Evolutionary conservation across 2,797 vertebrate species (phyloP), one percentile per base, ranked within the genome.

Genomic region (Parauchenoglanis punctatus): DNA sequence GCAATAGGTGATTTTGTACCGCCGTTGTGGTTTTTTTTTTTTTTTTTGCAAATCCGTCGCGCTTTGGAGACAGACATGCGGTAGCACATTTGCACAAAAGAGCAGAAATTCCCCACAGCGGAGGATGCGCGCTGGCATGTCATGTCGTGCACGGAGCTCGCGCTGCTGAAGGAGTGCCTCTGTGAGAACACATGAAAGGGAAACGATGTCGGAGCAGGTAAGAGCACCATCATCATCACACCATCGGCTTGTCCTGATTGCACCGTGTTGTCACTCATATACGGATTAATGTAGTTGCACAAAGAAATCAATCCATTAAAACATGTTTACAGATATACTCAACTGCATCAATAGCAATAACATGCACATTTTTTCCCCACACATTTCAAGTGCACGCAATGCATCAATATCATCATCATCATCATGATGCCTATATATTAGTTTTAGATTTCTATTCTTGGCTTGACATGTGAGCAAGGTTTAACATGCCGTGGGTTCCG

Each of bases 151-250:
- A 89, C 67, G 87, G 85, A 68, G 46, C 83, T 89, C 87, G 89
- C 88, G 87, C 61, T 44, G 68, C 76, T 44, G 87, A 91, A 89
- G 81, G 92, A 91, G 91, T 89, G 89, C 90, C 89, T 80, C 44
- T 83, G 81, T 89, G 86, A 85, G 90, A 89, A 87, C 89, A 91
- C 90, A 93, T 90, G 85, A 44, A 80, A 81, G 58, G 80, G 92
- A 81, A 84, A 94, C 92, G 90, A 96, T 96, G 96, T 93, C 94
- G 89, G 95, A 96, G 92, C 95, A 96, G 95, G 96, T 96, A 95
- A 94, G 93, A 82, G 12, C n/a, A 67, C 44, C 63, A 46, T 67
- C 59, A 82, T 35, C 70, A 44, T 15, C 31, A 40, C 67, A 20
- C 17, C 20, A 25, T 75, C 72, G 44, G 72, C 15, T 10, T 70